phyloP scores from a whole-genome alignment of 1,140 invertebrate species.

The Probaryconus sp. region DNA sequence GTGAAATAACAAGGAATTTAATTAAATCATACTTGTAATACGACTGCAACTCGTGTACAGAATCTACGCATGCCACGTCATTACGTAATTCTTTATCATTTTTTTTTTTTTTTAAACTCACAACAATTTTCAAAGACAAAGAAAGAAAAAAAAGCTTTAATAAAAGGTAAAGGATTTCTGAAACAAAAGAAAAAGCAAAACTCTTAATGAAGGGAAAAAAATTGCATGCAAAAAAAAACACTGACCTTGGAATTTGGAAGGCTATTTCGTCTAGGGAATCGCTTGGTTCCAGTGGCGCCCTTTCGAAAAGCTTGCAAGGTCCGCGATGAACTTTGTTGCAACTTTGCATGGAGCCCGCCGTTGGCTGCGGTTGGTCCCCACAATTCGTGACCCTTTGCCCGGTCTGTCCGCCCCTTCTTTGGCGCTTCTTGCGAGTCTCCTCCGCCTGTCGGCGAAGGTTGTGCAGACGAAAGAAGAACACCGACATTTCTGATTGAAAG shows the following conservation, averaged over 20 bases:
- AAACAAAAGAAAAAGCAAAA: neutral
- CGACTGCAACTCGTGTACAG: too few species aligned
- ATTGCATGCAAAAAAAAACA: conserved; percentile 12
- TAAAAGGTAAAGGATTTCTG: neutral
- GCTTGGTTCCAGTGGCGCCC: conserved; percentile 87
- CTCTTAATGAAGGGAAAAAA: neutral
- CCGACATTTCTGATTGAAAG: conserved; percentile 85
- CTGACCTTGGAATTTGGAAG: conserved; percentile 92
- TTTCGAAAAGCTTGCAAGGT: conserved; percentile 89
- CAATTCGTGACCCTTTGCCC: conserved; percentile 73
- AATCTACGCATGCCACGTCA: too few species aligned
- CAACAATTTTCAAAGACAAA: too few species aligned
- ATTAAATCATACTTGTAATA: too few species aligned
- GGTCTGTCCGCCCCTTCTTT: conserved; percentile 76
- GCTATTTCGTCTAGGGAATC: conserved; percentile 95
- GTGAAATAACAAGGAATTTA: too few species aligned
- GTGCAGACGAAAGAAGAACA: conserved; percentile 96
- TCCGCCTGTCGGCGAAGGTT: conserved; percentile 90
- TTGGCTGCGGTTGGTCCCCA: conserved; percentile 76
- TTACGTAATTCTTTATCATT: too few species aligned
- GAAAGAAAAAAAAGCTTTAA: too few species aligned
- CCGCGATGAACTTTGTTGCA: conserved; percentile 72
- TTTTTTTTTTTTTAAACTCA: too few species aligned
- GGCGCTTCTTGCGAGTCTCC: conserved; percentile 81
- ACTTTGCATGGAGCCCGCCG: conserved; percentile 74